A percentile compares a stretch with the other conserved stretches of the same genome.
These are phyloP conservation scores for Eupelmus urozonus DNA, from an alignment of 2,888 invertebrate genomes.

Conservation along the genomic window DNA sequence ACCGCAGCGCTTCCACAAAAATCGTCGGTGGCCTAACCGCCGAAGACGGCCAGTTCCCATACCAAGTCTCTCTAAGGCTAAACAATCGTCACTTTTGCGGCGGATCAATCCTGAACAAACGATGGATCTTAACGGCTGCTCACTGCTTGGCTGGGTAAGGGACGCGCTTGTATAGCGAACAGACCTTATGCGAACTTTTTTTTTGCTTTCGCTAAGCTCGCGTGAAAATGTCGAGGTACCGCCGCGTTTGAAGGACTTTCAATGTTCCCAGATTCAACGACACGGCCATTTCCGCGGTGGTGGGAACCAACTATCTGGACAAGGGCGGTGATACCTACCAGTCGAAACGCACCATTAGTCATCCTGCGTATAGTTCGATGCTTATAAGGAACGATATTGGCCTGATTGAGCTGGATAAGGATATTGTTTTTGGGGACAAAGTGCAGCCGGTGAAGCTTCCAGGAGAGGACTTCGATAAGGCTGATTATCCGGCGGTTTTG, in stretches of 20 bases:
- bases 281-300: constrained; percentile 68
- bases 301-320: constrained; percentile 71
- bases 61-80: constrained; percentile 80
- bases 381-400: constrained; percentile 74
- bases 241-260: constrained; percentile 32
- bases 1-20: constrained; percentile 61
- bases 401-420: constrained; percentile 68
- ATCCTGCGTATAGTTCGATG: constrained; percentile 68
- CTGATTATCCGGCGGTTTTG: constrained; percentile 69
- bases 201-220: too few species aligned
- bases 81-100: constrained; percentile 81
- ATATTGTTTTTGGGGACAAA: constrained; percentile 70
- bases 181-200: too few species aligned
- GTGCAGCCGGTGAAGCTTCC: constrained; percentile 69
- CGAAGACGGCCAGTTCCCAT: constrained; percentile 80
- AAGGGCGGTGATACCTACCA: constrained; percentile 70
- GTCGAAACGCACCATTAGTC: constrained; percentile 64
- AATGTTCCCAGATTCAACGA: constrained; percentile 67
- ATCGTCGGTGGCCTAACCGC: constrained; percentile 79
- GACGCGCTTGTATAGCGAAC: too few species aligned
- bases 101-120: constrained; percentile 80
- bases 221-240: too few species aligned
- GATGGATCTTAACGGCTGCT: constrained; percentile 80
- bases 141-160: constrained; percentile 80
- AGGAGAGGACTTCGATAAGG: constrained; percentile 69